Conservation (phyloP, 2,113 vertebrate genomes). For the Sylvia atricapilla region DNA sequence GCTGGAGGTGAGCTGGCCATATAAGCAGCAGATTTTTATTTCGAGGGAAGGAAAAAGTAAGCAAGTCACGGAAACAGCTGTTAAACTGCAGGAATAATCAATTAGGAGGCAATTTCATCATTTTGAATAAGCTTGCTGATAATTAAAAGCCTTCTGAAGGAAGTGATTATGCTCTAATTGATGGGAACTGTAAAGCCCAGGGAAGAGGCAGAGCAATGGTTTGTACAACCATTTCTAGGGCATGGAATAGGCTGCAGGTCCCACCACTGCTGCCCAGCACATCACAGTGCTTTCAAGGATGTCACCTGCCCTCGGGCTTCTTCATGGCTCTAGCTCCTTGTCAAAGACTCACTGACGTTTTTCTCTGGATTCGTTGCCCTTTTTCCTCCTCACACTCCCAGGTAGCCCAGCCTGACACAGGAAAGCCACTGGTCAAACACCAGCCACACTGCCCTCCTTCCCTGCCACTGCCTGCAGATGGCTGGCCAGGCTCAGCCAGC, state of each 20-base stretch:
- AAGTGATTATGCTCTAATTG: conserved; percentile 47
- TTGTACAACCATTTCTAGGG: not conserved
- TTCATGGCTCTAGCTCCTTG: not conserved
- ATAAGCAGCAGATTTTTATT: not conserved
- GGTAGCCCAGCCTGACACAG: not conserved
- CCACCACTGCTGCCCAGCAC: not conserved
- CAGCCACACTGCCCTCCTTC: not conserved
- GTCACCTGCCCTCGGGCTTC: not conserved
- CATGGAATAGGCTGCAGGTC: not conserved
- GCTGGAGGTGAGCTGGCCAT: conserved; percentile 24
- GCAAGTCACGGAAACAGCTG: conserved; percentile 41
- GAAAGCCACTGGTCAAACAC: not conserved
- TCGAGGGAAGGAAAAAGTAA: not conserved
- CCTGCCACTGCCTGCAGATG: not conserved
- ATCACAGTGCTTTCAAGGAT: not conserved
- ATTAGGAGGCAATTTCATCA: conserved; percentile 54
- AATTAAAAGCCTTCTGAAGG: conserved; percentile 49
- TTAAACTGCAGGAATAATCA: conserved; percentile 58
- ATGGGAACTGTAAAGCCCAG: not conserved
- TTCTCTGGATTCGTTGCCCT: not conserved
- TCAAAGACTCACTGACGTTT: not conserved
- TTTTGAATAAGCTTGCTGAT: conserved; percentile 20
- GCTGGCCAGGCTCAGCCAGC: not conserved
- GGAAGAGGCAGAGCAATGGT: not conserved
- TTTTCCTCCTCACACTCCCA: not conserved